Evolutionary conservation across 2,888 invertebrate species (phyloP), one percentile per base, ranked within the genome.

Genomic region (Rotaria magnacalcarata): DNA sequence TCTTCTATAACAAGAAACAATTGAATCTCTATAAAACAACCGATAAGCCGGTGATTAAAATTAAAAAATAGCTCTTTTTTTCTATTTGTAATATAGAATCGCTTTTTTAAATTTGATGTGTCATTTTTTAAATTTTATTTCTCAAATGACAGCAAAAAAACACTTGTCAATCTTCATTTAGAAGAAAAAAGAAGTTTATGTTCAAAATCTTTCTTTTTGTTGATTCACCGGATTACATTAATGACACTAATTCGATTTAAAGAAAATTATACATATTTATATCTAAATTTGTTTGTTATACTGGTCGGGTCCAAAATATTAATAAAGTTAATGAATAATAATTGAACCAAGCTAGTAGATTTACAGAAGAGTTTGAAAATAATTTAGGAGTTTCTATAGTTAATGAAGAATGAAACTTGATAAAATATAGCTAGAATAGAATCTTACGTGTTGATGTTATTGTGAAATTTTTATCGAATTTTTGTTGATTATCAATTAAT

Each of bases 41-140:
- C 8, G 5, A 50, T 14, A 50, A 50, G 14, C 50, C 50, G 50
- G 50, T 50, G 50, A 50, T 50, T 50, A 50, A 50, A 11, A 50
- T 6, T 11, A 8, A 11, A 50, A 11, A 8, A 50, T 50, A 50
- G 52, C 16, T 52, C n/a, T 24, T 56, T 21, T 56, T 21, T 56
- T 56, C 7, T 21, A 24, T 34, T 67, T 27, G 50, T 50, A 50
- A 50, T 50, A 50, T 11, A 50, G 50, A 50, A 50, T 50, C 50
- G 50, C 5, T 19, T 67, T 67, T 67, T 67, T 27, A 14, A 19
- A 34, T 34, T 67, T 67, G 5, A 34, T 41, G 34, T 67, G 67
- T 67, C 67, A 34, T 16, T 67, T 67, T 67, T 67, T 67, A 11
- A 11, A 67, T 67, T 67, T 67, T 67, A 67, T 67, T 67, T 67